Base-by-base conservation (phyloP, 1,140 invertebrate species). In the Saxidomus purpurata region DNA sequence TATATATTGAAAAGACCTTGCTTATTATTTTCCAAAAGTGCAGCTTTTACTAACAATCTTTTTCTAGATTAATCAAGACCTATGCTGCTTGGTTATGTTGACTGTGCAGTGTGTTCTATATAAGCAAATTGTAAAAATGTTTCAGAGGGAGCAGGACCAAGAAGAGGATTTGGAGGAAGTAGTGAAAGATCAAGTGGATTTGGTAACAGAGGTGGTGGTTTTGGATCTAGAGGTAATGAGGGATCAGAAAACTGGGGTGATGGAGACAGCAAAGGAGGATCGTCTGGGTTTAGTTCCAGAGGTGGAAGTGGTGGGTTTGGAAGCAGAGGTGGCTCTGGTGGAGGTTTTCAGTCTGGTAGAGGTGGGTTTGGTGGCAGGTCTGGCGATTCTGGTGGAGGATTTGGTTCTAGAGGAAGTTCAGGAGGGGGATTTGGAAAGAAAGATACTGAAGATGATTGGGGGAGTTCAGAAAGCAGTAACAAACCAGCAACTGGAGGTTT, bases 351-450 rank as follows among this genome's bases (percentile, higher is more conserved):
- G 28, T 67, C 55, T 81, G 31, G 55, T 84, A 40, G 61, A 43
- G 55, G 74, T 63, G 59, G 74, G 25, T 84, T 52, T 49, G 59
- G 61, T 6, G 13, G 67, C 31, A 63, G 43, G 36, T 15, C 28
- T 13, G 76, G 63, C 22, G 38, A 38, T 19, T 79, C 55, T 31
- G 77, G 89, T 22, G 88, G 87, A 80, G 90, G 89, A 77, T 92
- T 90, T 85, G 87, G 89, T 77, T 79, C 80, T 19, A 79, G n/a
- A n/a, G n/a, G 34, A 38, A 52, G 77, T 47, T 15, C 19, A 25
- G 84, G 38, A 47, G 76, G 87, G 15, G 86, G 90, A 34, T 88
- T 89, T 83, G 88, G 84, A 28, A 49, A n/a, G 0, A 76, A 13
- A 6, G 69, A 55, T 25, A 55, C 28, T 15, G 85, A 88, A 59